Evolutionary conservation across 1,140 invertebrate species (phyloP).

Genomic region (Dendroctonus valens): DNA sequence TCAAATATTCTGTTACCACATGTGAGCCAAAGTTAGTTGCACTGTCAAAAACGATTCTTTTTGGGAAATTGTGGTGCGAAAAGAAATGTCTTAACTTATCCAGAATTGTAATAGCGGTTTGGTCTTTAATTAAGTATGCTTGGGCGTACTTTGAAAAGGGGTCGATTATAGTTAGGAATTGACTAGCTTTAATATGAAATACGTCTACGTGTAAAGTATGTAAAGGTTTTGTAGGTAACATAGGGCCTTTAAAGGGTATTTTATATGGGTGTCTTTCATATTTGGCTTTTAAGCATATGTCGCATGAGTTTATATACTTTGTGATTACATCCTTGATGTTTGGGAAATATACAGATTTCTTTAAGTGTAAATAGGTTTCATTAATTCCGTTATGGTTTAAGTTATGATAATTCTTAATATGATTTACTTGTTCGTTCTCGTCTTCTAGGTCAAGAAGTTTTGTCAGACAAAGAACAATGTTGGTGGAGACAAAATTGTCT

Average conservation of each 20-base stretch:
- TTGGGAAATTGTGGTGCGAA: constrained; percentile 32
- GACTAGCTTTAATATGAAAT: constrained; percentile 35
- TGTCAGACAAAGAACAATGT: constrained; percentile 15
- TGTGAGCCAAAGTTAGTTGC: constrained; percentile 36
- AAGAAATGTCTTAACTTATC: constrained; percentile 38
- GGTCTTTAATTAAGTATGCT: constrained; percentile 7
- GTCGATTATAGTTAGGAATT: constrained; percentile 41
- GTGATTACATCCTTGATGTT: too few species aligned
- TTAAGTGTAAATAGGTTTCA: constrained; percentile 31
- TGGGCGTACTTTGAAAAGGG: constrained; percentile 31
- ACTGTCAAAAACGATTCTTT: constrained; percentile 38
- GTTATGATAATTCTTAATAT: constrained; percentile 19
- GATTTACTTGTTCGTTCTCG: constrained; percentile 10
- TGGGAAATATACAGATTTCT: too few species aligned
- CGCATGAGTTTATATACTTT: too few species aligned
- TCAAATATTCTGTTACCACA: too few species aligned
- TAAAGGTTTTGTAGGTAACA: constrained; percentile 39
- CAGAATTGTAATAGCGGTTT: constrained; percentile 27
- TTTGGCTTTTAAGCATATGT: too few species aligned
- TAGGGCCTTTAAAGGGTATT: too few species aligned
- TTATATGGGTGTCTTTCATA: too few species aligned
- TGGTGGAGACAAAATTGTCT: too few species aligned
- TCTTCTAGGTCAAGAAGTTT: background rate
- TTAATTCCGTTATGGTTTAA: constrained; percentile 28
- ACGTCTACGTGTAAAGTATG: constrained; percentile 38